Conservation (phyloP, 2,113 vertebrate species). For the Coregonus clupeaformis region DNA sequence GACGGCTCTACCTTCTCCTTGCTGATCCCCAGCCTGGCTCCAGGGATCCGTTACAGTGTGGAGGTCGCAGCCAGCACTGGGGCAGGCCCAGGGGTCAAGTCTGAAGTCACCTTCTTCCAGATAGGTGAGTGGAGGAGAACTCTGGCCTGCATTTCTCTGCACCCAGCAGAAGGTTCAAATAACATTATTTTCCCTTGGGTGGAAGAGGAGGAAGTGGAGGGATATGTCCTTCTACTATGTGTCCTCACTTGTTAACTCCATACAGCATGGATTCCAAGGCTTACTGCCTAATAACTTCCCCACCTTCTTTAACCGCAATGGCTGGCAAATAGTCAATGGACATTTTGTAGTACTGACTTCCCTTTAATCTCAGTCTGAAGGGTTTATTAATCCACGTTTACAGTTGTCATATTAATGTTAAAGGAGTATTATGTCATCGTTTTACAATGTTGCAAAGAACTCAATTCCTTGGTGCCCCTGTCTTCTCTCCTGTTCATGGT, state of each 20-base stretch:
- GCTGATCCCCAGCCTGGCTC: constrained; percentile 86
- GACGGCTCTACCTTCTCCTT: constrained; percentile 88
- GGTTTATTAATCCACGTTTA: constrained; percentile 22
- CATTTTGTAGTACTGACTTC: constrained; percentile 11
- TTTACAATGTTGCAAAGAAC: constrained; percentile 27
- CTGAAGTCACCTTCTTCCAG: constrained; percentile 88
- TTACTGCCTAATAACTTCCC: background rate
- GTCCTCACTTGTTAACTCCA: background rate
- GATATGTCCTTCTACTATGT: background rate
- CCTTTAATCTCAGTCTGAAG: constrained; percentile 28
- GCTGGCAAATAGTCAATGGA: constrained; percentile 47
- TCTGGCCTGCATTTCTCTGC: background rate
- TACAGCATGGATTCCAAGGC: background rate
- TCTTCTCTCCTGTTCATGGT: constrained; percentile 26
- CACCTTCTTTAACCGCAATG: background rate
- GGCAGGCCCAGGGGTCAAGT: constrained; percentile 91
- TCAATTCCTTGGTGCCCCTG: constrained; percentile 32
- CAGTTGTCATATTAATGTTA: constrained; percentile 41
- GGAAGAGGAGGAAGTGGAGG: background rate
- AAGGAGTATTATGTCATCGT: constrained; percentile 23
- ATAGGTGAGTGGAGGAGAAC: constrained; percentile 79
- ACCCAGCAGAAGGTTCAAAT: background rate
- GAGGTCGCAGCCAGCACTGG: constrained; percentile 93
- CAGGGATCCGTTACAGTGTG: constrained; percentile 90
- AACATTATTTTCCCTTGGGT: no score